Evolutionary conservation across 2,797 vertebrate genomes (phyloP), one percentile per base, ranked within the genome.

Genomic region (Sebastes iracundus): DNA sequence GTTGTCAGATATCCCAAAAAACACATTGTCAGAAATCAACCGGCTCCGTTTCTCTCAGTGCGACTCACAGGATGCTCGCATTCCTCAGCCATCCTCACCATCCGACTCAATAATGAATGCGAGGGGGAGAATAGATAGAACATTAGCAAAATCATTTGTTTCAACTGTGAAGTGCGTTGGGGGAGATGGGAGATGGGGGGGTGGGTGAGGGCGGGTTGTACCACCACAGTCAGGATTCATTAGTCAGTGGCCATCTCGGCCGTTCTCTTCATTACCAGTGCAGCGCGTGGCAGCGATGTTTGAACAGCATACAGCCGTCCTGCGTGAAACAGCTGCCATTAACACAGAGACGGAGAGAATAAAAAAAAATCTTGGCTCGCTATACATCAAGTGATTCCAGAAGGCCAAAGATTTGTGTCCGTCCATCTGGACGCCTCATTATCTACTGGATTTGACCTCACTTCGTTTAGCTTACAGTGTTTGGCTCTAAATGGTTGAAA

Each of bases 141-240:
- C 71, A 85, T 92, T 80, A 88, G 79, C 68, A 46, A 62, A 80
- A 83, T 79, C 4, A 70, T 81, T 84, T 68, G 63, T 33, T 52
- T 67, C 60, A 79, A 75, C 33, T n/a, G 28, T 49, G 32, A 52
- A 62, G 38, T 55, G 27, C 32, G 32, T 56, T 7, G 27, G 23
- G 56, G 13, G 25, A 18, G n/a, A 27, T 8, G 30, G 35, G 35
- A 35, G 10, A 33, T 3, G 42, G 59, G 4, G 16, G 9, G 3
- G 4, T 2, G 59, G 56, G 61, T n/a, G n/a, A n/a, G 72, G 61
- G 46, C 49, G 68, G 77, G 67, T 56, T 32, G 30, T 20, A 27
- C 70, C 59, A 59, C 46, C 59, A 28, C 80, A 84, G 88, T 90
- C 70, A 62, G 75, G 66, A 86, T 87, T 88, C 84, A 92, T 93